Evolutionary conservation across 2,888 invertebrate species (phyloP).

Genomic region (Chaetoderma sp.): DNA sequence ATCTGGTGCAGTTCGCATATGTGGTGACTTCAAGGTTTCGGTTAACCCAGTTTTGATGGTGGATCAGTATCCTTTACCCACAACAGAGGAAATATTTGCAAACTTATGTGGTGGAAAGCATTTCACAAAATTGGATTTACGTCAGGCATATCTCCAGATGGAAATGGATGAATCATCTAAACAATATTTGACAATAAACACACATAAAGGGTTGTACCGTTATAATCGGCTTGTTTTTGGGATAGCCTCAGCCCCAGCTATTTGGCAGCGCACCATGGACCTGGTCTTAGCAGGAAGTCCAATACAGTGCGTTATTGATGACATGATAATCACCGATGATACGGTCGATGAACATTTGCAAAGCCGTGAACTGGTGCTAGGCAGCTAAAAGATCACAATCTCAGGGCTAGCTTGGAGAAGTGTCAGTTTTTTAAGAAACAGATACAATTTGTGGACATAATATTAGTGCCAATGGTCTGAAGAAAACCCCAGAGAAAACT

Average conservation of each 20-base stretch:
- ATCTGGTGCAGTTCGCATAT: constrained; percentile 29
- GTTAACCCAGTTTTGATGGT: constrained; percentile 18
- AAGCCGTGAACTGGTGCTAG: not conserved
- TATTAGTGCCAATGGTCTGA: constrained; percentile 9
- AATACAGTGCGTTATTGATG: constrained; percentile 20
- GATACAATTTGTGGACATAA: not conserved
- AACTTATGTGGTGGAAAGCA: not conserved
- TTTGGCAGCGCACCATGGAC: constrained; percentile 38
- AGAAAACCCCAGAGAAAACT: constrained; percentile 11
- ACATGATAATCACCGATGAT: constrained; percentile 24
- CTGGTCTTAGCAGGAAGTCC: constrained; percentile 24
- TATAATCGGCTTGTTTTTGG: constrained; percentile 37
- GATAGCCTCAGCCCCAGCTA: constrained; percentile 35
- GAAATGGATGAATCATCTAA: constrained; percentile 29
- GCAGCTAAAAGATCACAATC: not conserved
- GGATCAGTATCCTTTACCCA: constrained; percentile 30
- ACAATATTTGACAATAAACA: constrained; percentile 17
- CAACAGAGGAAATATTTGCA: constrained; percentile 19
- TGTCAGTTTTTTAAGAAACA: constrained; percentile 8
- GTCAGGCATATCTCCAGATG: constrained; percentile 36
- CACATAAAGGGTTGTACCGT: constrained; percentile 16
- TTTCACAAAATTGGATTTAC: constrained; percentile 38
- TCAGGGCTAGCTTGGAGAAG: constrained; percentile 12
- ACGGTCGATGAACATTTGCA: not conserved
- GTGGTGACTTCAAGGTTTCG: constrained; percentile 34